Percentiles rank a stretch among this genome's conserved stretches.
Evolutionary conservation across 2,888 invertebrate species (phyloP).

Genomic region (Trileptium ribeirensis): DNA sequence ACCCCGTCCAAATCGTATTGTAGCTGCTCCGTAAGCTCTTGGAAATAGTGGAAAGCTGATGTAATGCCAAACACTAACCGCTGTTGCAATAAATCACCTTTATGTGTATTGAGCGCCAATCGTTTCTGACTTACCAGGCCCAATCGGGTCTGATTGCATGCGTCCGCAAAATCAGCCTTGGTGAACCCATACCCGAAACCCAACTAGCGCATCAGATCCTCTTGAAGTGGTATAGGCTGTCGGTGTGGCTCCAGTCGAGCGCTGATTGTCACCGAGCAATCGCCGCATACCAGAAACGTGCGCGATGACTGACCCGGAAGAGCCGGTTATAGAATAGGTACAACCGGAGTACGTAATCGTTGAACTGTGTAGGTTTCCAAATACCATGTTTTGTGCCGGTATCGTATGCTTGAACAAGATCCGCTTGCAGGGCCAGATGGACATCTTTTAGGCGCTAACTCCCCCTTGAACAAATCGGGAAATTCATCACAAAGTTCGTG

Average conservation of each 20-base stretch:
- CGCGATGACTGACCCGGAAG: too few species aligned
- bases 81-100: not conserved
- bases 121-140: not conserved
- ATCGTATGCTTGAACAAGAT: not conserved
- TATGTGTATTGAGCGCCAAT: not conserved
- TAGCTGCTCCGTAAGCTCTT: slow-evolving; percentile 6
- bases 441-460: not conserved
- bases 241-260: not conserved
- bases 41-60: not conserved
- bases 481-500: not conserved
- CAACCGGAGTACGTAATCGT: not conserved
- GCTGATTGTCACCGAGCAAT: not conserved
- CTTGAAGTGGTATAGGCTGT: not conserved
- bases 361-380: not conserved
- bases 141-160: too few species aligned
- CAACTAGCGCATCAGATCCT: not conserved
- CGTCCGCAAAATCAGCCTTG: too few species aligned
- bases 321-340: slow-evolving; percentile 18
- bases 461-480: not conserved
- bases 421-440: not conserved
- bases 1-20: slow-evolving; percentile 19
- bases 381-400: not conserved
- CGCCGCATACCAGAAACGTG: not conserved
- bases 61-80: not conserved
- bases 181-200: not conserved